These are phyloP conservation scores for Ricordea florida DNA, from an alignment of 92 coral and sea anemone genomes.

Conservation along the genomic window DNA sequence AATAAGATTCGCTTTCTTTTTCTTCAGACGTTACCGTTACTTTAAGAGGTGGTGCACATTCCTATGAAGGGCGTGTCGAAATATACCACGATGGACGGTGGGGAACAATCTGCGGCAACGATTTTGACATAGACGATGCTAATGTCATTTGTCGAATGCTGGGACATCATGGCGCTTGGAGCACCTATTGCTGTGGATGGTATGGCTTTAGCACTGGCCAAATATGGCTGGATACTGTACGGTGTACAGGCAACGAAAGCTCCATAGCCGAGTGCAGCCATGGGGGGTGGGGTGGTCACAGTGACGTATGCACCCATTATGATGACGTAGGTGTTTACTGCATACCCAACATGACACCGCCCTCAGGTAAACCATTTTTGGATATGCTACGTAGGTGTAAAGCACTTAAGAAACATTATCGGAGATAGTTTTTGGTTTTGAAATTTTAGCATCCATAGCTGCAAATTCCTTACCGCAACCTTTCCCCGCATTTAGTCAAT, in stretches of 20 bases:
- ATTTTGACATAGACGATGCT: constrained; percentile 23
- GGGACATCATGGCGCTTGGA: constrained; percentile 28
- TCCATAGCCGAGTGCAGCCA: constrained; percentile 19
- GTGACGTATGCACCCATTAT: not conserved
- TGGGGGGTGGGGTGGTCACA: constrained; percentile 24
- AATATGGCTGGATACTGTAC: constrained; percentile 22
- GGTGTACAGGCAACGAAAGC: constrained; percentile 20
- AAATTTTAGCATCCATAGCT: no score
- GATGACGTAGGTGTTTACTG: constrained; percentile 25
- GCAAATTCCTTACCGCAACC: no score
- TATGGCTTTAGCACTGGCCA: not conserved
- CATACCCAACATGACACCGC: not conserved
- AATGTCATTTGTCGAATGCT: constrained; percentile 32
- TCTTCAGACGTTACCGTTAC: not conserved
- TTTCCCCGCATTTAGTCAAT: no score
- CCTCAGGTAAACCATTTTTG: not conserved
- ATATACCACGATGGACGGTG: constrained; percentile 6
- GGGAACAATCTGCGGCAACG: constrained; percentile 44
- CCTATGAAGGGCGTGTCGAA: constrained; percentile 8
- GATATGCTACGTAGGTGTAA: no score
- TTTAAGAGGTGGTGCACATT: not conserved
- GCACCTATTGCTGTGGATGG: constrained; percentile 23
- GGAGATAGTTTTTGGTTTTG: no score
- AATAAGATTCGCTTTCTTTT: not conserved
- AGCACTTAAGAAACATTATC: no score